phyloP scores from a whole-genome alignment of 1,140 invertebrate genomes.

The Thaumatotibia leucotreta region DNA sequence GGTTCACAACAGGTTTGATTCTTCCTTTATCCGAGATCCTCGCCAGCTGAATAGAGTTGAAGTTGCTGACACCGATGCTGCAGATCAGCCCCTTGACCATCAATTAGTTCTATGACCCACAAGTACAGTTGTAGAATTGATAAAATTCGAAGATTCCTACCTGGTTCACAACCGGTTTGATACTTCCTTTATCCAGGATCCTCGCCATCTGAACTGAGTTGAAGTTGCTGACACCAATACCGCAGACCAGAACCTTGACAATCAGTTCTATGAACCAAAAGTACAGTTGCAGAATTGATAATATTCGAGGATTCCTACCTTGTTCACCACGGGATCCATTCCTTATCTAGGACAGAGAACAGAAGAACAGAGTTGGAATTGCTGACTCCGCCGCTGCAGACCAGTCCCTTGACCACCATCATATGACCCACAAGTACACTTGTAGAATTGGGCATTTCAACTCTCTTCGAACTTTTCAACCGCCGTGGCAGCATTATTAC shows the following conservation, averaged over 20 bases:
- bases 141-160: slow-evolving; percentile 66
- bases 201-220: slow-evolving; percentile 84
- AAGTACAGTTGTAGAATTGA: too few relatives aligned
- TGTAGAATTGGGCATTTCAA: too few relatives aligned
- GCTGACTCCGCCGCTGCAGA: slow-evolving; percentile 87
- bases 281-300: too few relatives aligned
- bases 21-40: slow-evolving; percentile 79
- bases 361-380: slow-evolving; percentile 90
- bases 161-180: slow-evolving; percentile 89
- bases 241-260: slow-evolving; percentile 71
- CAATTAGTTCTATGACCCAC: too few relatives aligned
- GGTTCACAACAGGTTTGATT: slow-evolving; percentile 87
- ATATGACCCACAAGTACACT: too few relatives aligned
- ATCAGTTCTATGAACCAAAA: too few relatives aligned
- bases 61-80: slow-evolving; percentile 89
- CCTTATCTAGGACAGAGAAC: slow-evolving; percentile 78
- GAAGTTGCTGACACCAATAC: slow-evolving; percentile 90
- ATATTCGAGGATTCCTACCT: slow-evolving; percentile 77
- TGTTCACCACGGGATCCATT: slow-evolving; percentile 85
- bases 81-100: slow-evolving; percentile 74
- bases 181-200: slow-evolving; percentile 78
- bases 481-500: too few relatives aligned
- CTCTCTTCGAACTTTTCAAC: too few relatives aligned
- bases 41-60: slow-evolving; percentile 85
- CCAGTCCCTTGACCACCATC: too few relatives aligned